Conservation (phyloP, 2,888 invertebrate genomes). For the Dione vanillae region DNA sequence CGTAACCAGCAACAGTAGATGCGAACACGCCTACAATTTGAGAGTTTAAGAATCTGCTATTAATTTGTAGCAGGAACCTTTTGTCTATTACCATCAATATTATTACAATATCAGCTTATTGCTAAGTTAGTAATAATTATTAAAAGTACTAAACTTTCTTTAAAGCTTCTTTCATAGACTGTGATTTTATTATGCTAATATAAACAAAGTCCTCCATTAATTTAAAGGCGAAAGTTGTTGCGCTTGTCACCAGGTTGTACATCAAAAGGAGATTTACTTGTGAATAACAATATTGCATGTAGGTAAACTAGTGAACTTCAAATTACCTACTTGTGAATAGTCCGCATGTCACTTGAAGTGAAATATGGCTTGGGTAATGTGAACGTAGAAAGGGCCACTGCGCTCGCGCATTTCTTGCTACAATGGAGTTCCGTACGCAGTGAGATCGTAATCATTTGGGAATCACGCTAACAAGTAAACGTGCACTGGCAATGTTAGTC, state of each 20-base stretch:
- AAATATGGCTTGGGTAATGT: conserved; percentile 52
- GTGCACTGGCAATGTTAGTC: conserved; percentile 70
- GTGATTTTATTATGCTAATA: background rate
- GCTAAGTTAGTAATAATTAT: too few species aligned
- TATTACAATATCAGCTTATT: too few species aligned
- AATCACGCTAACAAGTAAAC: conserved; percentile 80
- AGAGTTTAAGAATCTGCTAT: conserved; percentile 9
- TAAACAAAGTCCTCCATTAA: conserved; percentile 32
- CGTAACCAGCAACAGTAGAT: background rate
- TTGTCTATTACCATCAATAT: background rate
- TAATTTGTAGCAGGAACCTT: conserved; percentile 7
- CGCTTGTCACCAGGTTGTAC: conserved; percentile 43
- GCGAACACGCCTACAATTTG: background rate
- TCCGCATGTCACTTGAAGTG: conserved; percentile 50
- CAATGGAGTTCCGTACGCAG: conserved; percentile 58
- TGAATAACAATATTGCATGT: conserved; percentile 44
- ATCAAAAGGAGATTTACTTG: conserved; percentile 48
- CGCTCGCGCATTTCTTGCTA: conserved; percentile 51
- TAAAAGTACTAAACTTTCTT: too few species aligned
- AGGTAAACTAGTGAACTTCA: conserved; percentile 49
- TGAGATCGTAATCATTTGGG: conserved; percentile 75
- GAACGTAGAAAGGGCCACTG: conserved; percentile 49
- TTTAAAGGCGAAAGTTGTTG: conserved; percentile 46
- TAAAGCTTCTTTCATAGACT: background rate
- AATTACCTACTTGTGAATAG: conserved; percentile 51